These are phyloP conservation scores for Mimumesa dahlbomi DNA, from an alignment of 2,888 invertebrate genomes.

Conservation along the genomic window DNA sequence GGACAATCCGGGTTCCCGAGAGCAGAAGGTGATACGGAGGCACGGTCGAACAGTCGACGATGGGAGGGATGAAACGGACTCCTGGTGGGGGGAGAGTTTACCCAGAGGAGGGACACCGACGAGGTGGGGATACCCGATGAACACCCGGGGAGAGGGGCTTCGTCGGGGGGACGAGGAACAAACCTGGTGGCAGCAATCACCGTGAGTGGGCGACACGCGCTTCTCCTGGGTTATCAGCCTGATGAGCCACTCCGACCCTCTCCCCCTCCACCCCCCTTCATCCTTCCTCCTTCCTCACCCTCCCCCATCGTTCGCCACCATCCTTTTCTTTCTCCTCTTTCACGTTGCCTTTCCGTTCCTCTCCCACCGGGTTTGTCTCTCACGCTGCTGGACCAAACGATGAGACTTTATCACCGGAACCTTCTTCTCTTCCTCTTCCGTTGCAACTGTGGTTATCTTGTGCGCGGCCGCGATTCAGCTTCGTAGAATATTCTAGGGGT, in stretches of 20 bases:
- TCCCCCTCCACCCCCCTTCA: conserved; percentile 30
- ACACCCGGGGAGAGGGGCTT: conserved; percentile 1
- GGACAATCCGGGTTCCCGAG: conserved; percentile 53
- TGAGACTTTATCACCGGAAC: neutral
- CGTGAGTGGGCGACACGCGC: conserved; percentile 78
- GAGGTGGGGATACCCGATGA: conserved; percentile 47
- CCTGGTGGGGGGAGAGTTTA: conserved; percentile 42
- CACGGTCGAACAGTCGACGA: conserved; percentile 54
- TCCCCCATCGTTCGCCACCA: conserved; percentile 5
- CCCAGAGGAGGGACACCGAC: conserved; percentile 30
- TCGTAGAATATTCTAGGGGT: no score
- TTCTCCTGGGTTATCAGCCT: conserved; percentile 76
- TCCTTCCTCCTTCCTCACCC: neutral
- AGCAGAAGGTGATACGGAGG: conserved; percentile 64
- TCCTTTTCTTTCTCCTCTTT: conserved; percentile 12
- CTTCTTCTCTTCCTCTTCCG: neutral
- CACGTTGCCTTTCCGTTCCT: conserved; percentile 4
- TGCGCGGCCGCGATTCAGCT: no score
- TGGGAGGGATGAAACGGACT: conserved; percentile 43
- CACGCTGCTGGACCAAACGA: no score
- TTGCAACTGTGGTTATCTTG: no score
- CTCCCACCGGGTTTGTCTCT: conserved; percentile 2
- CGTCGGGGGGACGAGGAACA: conserved; percentile 41
- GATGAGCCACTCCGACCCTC: conserved; percentile 70
- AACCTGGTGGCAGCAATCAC: conserved; percentile 76